Percentiles rank a stretch among this genome's conserved stretches.
Evolutionary conservation across 1,140 invertebrate genomes (phyloP).

Genomic region (Drosophila hydei): DNA sequence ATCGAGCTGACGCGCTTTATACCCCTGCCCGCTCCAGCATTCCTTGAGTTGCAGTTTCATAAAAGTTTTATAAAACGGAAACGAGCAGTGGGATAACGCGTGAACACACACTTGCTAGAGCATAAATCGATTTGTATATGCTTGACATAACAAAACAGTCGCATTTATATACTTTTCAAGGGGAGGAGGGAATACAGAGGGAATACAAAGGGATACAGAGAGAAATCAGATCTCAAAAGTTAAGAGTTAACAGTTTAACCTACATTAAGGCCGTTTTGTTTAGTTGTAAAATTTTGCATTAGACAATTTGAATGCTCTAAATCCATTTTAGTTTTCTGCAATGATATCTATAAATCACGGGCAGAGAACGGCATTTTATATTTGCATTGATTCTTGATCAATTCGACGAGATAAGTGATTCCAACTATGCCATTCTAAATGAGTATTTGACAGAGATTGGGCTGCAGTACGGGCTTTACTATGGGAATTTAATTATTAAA

Average conservation of each 20-base stretch:
- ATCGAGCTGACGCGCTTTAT: constrained; percentile 3
- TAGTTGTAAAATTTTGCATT: background rate
- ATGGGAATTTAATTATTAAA: too few relatives aligned
- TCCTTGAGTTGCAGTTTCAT: constrained; percentile 25
- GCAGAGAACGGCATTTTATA: too few relatives aligned
- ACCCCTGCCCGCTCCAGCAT: constrained; percentile 23
- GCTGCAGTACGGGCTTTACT: too few relatives aligned
- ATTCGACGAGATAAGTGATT: too few relatives aligned
- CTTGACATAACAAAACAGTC: constrained; percentile 20
- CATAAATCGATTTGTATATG: constrained; percentile 64
- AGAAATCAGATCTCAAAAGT: background rate
- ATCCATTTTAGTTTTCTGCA: too few relatives aligned
- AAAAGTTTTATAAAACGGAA: constrained; percentile 67
- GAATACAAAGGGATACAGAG: background rate
- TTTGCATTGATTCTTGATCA: too few relatives aligned
- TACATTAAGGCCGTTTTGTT: constrained; percentile 7
- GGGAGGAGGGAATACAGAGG: too few relatives aligned
- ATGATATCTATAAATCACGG: too few relatives aligned
- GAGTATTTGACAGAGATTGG: too few relatives aligned
- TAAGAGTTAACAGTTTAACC: constrained; percentile 31
- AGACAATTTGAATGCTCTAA: background rate
- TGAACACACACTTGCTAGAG: constrained; percentile 58
- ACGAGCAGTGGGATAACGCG: constrained; percentile 57
- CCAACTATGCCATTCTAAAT: too few relatives aligned
- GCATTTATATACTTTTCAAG: constrained; percentile 11